Conservation (phyloP, 2,113 vertebrate species). For the Microcebus jonahi region DNA sequence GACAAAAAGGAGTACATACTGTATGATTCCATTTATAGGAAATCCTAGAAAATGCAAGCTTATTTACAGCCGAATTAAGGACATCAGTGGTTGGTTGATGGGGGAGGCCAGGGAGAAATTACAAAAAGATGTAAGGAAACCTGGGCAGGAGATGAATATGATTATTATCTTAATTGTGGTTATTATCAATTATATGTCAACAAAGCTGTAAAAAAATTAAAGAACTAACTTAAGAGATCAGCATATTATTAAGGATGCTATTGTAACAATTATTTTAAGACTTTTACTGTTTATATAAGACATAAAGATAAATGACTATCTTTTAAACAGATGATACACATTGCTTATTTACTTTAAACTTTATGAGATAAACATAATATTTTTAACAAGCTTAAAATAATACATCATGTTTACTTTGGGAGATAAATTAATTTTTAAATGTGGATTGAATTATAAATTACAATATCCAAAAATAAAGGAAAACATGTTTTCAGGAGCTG, state of each 20-base stretch:
- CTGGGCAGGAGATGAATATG: not conserved
- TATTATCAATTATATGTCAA: not conserved
- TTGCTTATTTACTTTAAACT: not conserved
- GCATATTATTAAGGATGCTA: not conserved
- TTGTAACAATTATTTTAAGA: not conserved
- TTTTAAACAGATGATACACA: not conserved
- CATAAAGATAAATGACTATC: not conserved
- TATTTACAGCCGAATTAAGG: not conserved
- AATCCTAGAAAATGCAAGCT: not conserved
- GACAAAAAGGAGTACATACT: not conserved
- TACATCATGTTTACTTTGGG: not conserved
- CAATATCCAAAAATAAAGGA: not conserved
- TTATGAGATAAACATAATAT: not conserved
- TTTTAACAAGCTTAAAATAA: not conserved
- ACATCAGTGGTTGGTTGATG: not conserved
- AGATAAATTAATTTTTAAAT: slow-evolving; percentile 6
- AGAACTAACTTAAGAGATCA: not conserved
- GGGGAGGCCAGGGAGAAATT: not conserved
- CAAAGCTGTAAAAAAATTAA: not conserved
- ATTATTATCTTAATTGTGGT: not conserved
- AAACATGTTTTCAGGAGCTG: not conserved
- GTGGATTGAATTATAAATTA: not conserved
- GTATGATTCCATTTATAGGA: not conserved
- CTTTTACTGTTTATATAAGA: not conserved
- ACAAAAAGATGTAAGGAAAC: not conserved